Percentiles rank a stretch among this genome's conserved stretches.
Conservation (phyloP, 2,797 vertebrate species). For the Anas bernieri region DNA sequence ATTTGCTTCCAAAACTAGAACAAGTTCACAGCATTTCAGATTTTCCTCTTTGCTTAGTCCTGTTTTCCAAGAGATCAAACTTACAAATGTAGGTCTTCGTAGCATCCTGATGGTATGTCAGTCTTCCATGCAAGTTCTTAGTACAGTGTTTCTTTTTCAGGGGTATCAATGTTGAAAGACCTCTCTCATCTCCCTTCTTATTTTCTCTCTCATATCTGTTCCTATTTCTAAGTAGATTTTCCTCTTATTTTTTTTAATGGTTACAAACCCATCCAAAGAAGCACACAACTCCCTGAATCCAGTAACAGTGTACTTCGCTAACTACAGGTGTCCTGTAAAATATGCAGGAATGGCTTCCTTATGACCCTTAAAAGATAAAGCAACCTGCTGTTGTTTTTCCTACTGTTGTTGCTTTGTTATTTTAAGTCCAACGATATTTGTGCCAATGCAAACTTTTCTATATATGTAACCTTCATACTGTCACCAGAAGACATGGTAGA, state of each 20-base stretch:
- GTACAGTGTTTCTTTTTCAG: neutral
- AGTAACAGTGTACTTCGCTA: neutral
- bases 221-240: neutral
- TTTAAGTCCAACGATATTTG: neutral
- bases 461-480: neutral
- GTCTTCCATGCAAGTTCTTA: neutral
- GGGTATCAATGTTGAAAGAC: neutral
- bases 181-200: neutral
- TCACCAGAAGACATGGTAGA: neutral
- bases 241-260: neutral
- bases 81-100: neutral
- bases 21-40: neutral
- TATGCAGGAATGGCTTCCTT: neutral
- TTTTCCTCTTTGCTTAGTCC: neutral
- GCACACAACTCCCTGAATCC: neutral
- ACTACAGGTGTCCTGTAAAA: neutral
- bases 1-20: neutral
- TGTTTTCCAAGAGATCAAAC: neutral
- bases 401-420: neutral
- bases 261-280: neutral
- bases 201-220: neutral
- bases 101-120: neutral
- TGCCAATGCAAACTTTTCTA: neutral
- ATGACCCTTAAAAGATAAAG: neutral
- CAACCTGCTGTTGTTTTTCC: neutral